Conservation (phyloP, 2,888 invertebrate species). For the Trypoxylon attenuatum region DNA sequence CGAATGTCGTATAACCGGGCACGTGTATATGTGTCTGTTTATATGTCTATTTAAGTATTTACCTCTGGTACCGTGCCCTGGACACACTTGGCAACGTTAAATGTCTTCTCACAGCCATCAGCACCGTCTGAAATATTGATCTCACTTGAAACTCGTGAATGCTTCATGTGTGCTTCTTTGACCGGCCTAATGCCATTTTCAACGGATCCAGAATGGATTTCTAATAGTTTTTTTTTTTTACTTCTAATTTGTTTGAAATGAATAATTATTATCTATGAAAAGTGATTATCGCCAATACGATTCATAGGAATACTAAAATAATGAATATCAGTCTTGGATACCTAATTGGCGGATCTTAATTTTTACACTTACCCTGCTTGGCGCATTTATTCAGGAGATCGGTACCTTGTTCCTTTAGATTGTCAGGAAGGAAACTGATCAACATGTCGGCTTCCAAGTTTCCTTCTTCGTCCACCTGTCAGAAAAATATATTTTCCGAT, state of each 20-base stretch:
- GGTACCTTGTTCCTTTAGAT: constrained; percentile 46
- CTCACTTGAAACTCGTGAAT: not conserved
- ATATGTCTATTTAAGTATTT: constrained; percentile 38
- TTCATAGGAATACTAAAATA: no score
- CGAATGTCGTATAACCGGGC: no score
- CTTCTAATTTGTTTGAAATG: no score
- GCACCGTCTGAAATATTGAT: constrained; percentile 50
- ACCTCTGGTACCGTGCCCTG: constrained; percentile 60
- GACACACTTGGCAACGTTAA: constrained; percentile 60
- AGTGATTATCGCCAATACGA: no score
- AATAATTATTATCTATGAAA: no score
- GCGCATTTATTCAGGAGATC: constrained; percentile 53
- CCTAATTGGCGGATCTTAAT: not conserved
- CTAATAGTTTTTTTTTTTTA: no score
- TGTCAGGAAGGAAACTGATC: constrained; percentile 62
- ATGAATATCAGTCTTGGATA: no score
- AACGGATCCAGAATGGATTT: no score
- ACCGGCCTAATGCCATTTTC: no score
- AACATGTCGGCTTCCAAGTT: constrained; percentile 65
- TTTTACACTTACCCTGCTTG: constrained; percentile 43
- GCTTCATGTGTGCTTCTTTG: no score
- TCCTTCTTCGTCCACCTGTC: constrained; percentile 67
- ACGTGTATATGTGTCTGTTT: no score
- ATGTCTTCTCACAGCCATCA: constrained; percentile 64
- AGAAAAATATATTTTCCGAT: not conserved